Conservation (phyloP, 2,113 vertebrate genomes). For the Bos javanicus region DNA sequence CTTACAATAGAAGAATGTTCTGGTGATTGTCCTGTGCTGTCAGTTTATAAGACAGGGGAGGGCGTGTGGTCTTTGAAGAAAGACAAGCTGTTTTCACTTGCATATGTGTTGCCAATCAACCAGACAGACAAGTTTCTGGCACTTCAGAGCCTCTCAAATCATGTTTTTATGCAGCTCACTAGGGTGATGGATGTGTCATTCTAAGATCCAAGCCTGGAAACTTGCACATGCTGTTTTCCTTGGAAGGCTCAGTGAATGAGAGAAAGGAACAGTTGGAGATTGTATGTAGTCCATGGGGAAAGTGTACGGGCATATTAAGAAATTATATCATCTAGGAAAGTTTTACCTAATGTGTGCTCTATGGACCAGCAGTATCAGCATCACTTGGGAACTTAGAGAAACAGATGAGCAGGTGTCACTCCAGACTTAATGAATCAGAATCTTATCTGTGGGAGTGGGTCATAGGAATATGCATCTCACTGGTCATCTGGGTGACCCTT, state of each 20-base stretch:
- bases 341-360: background rate
- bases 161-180: background rate
- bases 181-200: conserved; percentile 26
- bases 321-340: background rate
- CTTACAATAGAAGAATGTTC: background rate
- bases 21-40: background rate
- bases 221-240: conserved; percentile 31
- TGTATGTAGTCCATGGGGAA: background rate
- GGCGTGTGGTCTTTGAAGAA: background rate
- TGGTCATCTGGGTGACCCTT: background rate
- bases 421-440: background rate
- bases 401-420: background rate
- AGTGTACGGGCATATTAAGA: background rate
- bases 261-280: conserved; percentile 41
- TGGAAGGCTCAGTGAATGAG: conserved; percentile 36
- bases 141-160: background rate
- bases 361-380: background rate
- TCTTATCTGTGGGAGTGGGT: background rate
- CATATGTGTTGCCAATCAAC: background rate
- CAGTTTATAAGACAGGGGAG: background rate
- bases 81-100: background rate
- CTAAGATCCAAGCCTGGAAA: conserved; percentile 21
- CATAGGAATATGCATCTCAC: background rate
- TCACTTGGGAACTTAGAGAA: background rate
- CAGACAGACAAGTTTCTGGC: conserved; percentile 9